Base-by-base conservation (phyloP, 2,113 vertebrate species). In the Cephalopterus ornatus region DNA sequence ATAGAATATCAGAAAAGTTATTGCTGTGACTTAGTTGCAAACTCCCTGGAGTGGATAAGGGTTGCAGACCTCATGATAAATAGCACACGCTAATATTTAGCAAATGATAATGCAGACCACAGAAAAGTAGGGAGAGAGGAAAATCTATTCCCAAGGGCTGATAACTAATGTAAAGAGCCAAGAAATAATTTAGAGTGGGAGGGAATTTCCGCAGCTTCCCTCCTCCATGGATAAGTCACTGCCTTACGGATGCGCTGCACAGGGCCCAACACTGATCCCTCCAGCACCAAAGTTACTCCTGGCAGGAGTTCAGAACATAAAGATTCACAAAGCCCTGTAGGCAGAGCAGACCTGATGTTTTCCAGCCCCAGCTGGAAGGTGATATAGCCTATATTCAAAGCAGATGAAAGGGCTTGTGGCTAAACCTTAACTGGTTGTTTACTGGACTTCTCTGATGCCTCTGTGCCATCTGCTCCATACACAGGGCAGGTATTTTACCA, bases 21-120 rank as follows among this genome's bases (percentile, higher is more conserved):
- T 91, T 86, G 61, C 75, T 71, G 50, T 61, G 76, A 88, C 92
- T 90, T 88, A 65, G 90, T 81, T 9, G 4, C 61, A 71, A 88
- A 86, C 68, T 97, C 93, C 72, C 95, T 72, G 44, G 80, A 84
- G 96, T 62, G 56, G 62, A 49, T 2, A 18, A 84, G 44, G 90
- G 86, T 89, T 95, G 44, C 7, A 3, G 86, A 94, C 79, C 76
- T 94, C 61, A 71, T 84, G 96, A 96, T 94, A 97, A 96, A 96
- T 71, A 81, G 95, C 92, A 77, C 24, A 14, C 5, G 11, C 88
- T 96, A 84, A 75, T 86, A 94, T 94, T 93, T 91, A 96, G 59
- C 72, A 93, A 96, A 94, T 75, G 92, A 96, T 95, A 96, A 78
- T 71, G 56, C 68, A 95, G 70, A 91, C 90, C 85, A 41, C 92